Evolutionary conservation across 1,140 invertebrate genomes (phyloP).

Genomic region (Nylanderia fulva): DNA sequence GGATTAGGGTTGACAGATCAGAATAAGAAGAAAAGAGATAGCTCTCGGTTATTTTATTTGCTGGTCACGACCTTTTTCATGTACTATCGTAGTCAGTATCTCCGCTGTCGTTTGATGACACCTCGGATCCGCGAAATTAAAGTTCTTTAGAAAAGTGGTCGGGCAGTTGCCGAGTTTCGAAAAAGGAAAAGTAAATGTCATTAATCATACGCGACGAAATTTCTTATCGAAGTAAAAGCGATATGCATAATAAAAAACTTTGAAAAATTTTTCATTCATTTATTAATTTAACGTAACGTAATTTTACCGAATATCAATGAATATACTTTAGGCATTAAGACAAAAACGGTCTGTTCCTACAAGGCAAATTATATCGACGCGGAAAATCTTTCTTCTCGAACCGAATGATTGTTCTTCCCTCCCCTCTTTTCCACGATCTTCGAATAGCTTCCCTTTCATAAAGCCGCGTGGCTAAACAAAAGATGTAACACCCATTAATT

Average conservation of each 20-base stretch:
- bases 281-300: conserved; percentile 1
- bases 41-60: conserved; percentile 57
- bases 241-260: neutral
- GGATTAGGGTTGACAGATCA: conserved; percentile 59
- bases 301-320: neutral
- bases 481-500: conserved; percentile 64
- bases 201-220: conserved; percentile 9
- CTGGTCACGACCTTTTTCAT: conserved; percentile 54
- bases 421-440: neutral
- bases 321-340: conserved; percentile 2
- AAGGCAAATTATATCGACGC: conserved; percentile 31
- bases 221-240: neutral
- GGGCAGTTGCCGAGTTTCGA: conserved; percentile 12
- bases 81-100: conserved; percentile 43
- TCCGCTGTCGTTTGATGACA: conserved; percentile 32
- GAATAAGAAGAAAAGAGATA: conserved; percentile 43
- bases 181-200: neutral
- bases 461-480: conserved; percentile 53
- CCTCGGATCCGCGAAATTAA: conserved; percentile 38
- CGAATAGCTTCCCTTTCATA: neutral
- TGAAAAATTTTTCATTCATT: neutral
- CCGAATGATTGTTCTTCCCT: neutral
- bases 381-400: conserved; percentile 22
- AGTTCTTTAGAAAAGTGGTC: conserved; percentile 26
- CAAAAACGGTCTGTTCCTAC: neutral